Evolutionary conservation across 2,797 vertebrate genomes (phyloP), one percentile per base, ranked within the genome.

Genomic region (Oryzias sinensis): DNA sequence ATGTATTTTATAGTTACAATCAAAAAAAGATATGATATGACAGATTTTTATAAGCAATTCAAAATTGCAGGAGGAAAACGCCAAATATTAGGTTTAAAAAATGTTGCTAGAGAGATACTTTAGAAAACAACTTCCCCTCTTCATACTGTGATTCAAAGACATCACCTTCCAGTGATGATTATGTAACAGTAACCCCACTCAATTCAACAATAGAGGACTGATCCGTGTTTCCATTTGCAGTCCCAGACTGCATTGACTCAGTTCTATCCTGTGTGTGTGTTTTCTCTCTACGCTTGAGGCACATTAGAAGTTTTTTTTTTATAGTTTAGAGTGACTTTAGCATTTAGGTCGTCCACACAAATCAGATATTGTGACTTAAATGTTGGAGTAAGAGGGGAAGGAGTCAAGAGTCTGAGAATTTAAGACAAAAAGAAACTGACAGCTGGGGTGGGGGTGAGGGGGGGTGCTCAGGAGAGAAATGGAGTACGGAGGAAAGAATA

Each of bases 401-500:
- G 55, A 65, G 61, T 8, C 25, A 43, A 60, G 59, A 24, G 53
- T 68, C 57, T 41, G 49, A 69, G 58, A 72, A 52, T 56, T 42
- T 16, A 43, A 62, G 58, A 49, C 56, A 53, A 24, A 47, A 40
- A 61, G 59, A 65, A 65, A 74, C 62, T 51, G 66, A 0, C 22
- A 60, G 53, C 46, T 42, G 9, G 25, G 47, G 37, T 18, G 46
- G 5, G 69, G 27, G 56, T 27, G 55, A 2, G 3, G 14, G 52
- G n/a, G 54, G 60, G 58, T 58, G 69, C 68, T 71, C 43, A 52
- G 59, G 71, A 70, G 70, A 0, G 42, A 77, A 74, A 59, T 55
- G 60, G 54, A 71, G 73, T 59, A 74, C 33, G 42, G 72, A 59
- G 60, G 56, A 72, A 79, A 87, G 79, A 75, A 83, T 81, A 80